Evolutionary conservation across 2,797 vertebrate species (phyloP), one percentile per base, ranked within the genome.

Genomic region (Enteromius viviparus): DNA sequence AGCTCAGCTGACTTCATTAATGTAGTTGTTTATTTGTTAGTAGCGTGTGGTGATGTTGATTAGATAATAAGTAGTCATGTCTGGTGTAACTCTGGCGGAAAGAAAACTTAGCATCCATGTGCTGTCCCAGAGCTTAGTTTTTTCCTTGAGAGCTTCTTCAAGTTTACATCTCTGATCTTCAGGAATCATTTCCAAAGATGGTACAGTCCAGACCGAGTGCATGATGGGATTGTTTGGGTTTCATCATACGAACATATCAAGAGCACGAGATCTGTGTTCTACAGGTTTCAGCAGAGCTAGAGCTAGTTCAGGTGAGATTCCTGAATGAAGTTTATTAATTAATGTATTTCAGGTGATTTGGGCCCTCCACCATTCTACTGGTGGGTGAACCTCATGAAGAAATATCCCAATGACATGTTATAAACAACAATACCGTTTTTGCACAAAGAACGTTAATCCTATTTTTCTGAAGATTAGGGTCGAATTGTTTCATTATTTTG

Each of bases 1-100:
- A 80, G 68, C 82, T 89, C 80, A 87, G 87, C 89, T 76, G 85
- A 85, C 88, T 90, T 88, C 88, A 23, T 85, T 92, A 89, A 90
- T 81, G 75, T 94, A 94, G 93, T 86, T 91, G 90, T 93, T 94
- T 86, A 81, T 95, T 92, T 92, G 87, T 93, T 92, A 91, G 92
- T 78, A 87, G 19, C 7, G 11, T 74, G 62, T 55, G 62, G 62
- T 66, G 71, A 74, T 19, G 45, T 66, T 51, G 29, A 82, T 82
- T 66, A 82, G 70, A 45, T 65, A 53, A 34, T 40, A 49, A 47
- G 3, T 62, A 62, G 53, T 45, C 37, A n/a, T 15, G 51, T 81
- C 69, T 74, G 58, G 88, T 94, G 91, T 93, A 92, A 89, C 91
- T 92, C 42, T 66, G 92, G 86, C 89, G 88, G 87, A 91, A 91